Evolutionary conservation across 2,113 vertebrate species (phyloP).

Genomic region (Dunckerocampus dactyliophorus): DNA sequence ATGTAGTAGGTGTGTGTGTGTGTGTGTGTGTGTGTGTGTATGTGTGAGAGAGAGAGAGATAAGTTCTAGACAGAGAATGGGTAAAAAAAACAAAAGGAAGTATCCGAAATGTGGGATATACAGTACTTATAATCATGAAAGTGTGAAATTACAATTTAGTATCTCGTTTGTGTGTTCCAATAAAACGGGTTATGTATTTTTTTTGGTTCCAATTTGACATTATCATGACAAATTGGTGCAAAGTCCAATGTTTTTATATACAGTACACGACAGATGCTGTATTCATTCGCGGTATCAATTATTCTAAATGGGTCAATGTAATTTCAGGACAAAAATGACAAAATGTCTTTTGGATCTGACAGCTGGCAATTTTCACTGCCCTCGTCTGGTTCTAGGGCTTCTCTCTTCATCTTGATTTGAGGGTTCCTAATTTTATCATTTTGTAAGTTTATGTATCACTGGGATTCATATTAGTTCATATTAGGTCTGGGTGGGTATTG

Average conservation of each 20-base stretch:
- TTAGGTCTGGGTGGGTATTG: too few relatives aligned
- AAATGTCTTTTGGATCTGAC: neutral
- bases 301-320: neutral
- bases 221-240: neutral
- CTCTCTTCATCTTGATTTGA: neutral
- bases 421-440: neutral
- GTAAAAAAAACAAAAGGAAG: neutral
- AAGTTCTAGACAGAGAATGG: neutral
- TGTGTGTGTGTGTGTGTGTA: neutral
- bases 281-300: neutral
- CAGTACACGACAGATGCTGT: neutral
- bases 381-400: neutral
- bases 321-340: neutral
- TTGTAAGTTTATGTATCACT: neutral
- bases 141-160: neutral
- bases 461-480: neutral
- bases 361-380: neutral
- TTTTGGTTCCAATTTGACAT: neutral
- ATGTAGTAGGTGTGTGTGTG: constrained; percentile 27
- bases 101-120: neutral
- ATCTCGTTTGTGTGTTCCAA: neutral
- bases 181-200: neutral
- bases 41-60: neutral
- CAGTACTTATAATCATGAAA: neutral
- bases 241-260: neutral